Evolutionary conservation across 2,888 invertebrate genomes (phyloP).

Genomic region (Ceriagrion tenellum): DNA sequence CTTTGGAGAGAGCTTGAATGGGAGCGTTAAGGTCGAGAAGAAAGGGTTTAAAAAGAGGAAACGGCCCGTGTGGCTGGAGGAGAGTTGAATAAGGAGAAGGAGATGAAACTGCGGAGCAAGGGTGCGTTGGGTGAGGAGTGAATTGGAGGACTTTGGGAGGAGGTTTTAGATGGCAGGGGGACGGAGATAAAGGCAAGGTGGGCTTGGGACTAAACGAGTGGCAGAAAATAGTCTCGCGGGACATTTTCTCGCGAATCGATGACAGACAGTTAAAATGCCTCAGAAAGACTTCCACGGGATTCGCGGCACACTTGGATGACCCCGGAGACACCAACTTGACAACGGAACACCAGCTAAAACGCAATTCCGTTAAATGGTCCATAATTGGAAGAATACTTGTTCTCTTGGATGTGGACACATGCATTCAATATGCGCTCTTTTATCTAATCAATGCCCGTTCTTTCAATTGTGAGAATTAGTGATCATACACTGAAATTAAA

Average conservation of each 20-base stretch:
- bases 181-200: slow-evolving; percentile 24
- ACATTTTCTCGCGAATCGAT: neutral
- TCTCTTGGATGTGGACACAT: too few relatives aligned
- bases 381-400: too few relatives aligned
- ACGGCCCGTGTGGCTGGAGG: neutral
- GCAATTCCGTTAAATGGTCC: too few relatives aligned
- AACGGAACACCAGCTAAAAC: too few relatives aligned
- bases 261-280: slow-evolving; percentile 8
- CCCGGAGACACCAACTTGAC: neutral
- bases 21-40: neutral
- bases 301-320: neutral
- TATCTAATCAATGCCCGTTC: too few relatives aligned
- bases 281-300: neutral
- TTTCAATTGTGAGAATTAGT: too few relatives aligned
- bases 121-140: neutral
- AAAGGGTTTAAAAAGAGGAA: neutral
- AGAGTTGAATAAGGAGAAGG: neutral
- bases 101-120: neutral
- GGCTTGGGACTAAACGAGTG: neutral
- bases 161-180: neutral
- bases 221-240: neutral
- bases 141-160: neutral
- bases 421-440: too few relatives aligned
- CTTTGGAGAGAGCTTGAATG: neutral
- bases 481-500: too few relatives aligned